Conservation (phyloP, 2,888 invertebrate genomes). For the Apamea monoglypha region DNA sequence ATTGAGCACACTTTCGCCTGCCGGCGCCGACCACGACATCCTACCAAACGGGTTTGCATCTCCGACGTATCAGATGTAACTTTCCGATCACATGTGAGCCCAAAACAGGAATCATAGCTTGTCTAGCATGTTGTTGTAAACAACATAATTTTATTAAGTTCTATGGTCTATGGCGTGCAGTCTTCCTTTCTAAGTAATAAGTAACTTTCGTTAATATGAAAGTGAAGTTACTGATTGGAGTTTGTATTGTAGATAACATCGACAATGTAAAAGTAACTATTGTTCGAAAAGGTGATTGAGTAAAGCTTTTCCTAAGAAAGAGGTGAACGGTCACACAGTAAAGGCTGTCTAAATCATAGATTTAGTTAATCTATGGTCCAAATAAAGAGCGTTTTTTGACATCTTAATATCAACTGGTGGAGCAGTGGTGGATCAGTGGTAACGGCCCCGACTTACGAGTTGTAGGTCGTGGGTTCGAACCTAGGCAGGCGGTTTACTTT, state of each 20-base stretch:
- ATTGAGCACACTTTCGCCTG: slow-evolving; percentile 64
- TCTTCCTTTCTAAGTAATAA: slow-evolving; percentile 34
- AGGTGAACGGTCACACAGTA: neutral
- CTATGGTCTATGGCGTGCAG: slow-evolving; percentile 1
- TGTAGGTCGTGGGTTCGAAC: neutral
- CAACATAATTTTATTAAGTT: slow-evolving; percentile 35
- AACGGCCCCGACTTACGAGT: neutral
- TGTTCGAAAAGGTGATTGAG: slow-evolving; percentile 26
- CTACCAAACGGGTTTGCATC: slow-evolving; percentile 57
- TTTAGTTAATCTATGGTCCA: neutral
- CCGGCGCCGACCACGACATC: slow-evolving; percentile 37
- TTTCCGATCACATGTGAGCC: slow-evolving; percentile 43
- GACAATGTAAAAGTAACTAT: slow-evolving; percentile 4
- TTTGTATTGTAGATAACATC: slow-evolving; percentile 1
- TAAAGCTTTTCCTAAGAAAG: neutral
- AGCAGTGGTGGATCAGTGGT: neutral
- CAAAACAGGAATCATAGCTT: slow-evolving; percentile 34
- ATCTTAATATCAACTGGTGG: neutral
- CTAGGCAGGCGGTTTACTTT: neutral
- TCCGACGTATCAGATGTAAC: slow-evolving; percentile 17
- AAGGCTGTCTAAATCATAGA: neutral
- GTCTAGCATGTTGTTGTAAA: slow-evolving; percentile 19
- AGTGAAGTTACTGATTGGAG: slow-evolving; percentile 15
- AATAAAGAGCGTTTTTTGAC: neutral
- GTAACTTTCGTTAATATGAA: slow-evolving; percentile 48